These are phyloP conservation scores for Ormyrus labotus DNA, from an alignment of 2,888 invertebrate species.

Conservation along the genomic window DNA sequence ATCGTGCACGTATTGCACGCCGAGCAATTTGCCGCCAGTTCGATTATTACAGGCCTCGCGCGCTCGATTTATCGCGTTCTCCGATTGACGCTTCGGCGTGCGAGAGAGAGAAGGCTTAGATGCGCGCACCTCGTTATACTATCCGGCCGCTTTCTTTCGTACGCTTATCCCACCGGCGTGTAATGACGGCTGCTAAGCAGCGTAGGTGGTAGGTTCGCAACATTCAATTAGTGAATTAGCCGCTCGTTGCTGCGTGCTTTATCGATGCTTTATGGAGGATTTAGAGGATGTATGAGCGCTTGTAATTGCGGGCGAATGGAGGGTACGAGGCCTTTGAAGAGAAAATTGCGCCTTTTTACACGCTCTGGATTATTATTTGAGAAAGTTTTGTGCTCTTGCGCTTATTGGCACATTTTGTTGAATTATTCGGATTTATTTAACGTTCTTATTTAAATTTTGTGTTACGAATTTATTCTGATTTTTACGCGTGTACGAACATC, in stretches of 20 bases:
- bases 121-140: background rate
- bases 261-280: slow-evolving; percentile 46
- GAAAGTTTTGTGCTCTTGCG: too few relatives aligned
- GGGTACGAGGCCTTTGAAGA: slow-evolving; percentile 2
- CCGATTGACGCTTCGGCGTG: slow-evolving; percentile 11
- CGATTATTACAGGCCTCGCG: slow-evolving; percentile 41
- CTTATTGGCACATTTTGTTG: too few relatives aligned
- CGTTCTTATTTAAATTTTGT: too few relatives aligned
- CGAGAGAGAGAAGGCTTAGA: background rate
- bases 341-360: too few relatives aligned
- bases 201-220: background rate
- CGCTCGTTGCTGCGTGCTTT: slow-evolving; percentile 10
- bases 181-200: too few relatives aligned
- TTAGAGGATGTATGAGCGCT: slow-evolving; percentile 5
- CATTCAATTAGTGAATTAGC: slow-evolving; percentile 51
- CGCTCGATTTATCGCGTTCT: background rate
- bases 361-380: too few relatives aligned
- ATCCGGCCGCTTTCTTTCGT: background rate
- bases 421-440: too few relatives aligned
- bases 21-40: slow-evolving; percentile 40
- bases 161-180: background rate
- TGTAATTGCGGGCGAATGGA: background rate
- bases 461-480: too few relatives aligned
- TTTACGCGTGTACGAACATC: too few relatives aligned
- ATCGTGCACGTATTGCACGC: background rate